Evolutionary conservation across 1,140 invertebrate genomes (phyloP).

Genomic region (Oppia nitens): DNA sequence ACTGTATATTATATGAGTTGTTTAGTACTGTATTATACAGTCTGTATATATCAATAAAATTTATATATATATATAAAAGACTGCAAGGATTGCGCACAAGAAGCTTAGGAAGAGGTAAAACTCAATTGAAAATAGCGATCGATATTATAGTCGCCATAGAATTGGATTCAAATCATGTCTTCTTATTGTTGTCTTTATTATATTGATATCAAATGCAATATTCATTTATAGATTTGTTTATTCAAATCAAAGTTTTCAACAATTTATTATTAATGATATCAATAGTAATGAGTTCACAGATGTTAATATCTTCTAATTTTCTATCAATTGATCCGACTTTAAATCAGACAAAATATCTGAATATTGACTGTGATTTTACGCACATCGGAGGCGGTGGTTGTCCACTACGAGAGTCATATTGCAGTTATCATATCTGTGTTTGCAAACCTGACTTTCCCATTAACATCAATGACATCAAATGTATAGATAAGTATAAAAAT

Average conservation of each 20-base stretch:
- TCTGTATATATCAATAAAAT: no score
- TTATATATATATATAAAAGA: no score
- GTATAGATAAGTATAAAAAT: not conserved
- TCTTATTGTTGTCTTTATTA: no score
- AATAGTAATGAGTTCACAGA: not conserved
- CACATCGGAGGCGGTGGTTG: slow-evolving; percentile 6
- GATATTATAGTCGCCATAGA: not conserved
- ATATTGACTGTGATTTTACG: slow-evolving; percentile 8
- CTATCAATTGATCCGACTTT: not conserved
- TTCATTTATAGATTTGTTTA: not conserved
- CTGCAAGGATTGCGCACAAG: not conserved
- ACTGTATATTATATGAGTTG: no score
- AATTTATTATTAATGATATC: not conserved
- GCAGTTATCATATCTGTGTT: slow-evolving; percentile 5
- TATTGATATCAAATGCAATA: not conserved
- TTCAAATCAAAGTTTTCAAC: not conserved
- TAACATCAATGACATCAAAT: slow-evolving; percentile 4
- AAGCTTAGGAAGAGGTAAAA: no score
- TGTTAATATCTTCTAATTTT: not conserved
- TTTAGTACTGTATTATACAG: no score
- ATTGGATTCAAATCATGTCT: not conserved
- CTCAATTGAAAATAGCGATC: not conserved
- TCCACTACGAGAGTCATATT: slow-evolving; percentile 1
- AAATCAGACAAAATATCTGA: not conserved
- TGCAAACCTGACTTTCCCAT: slow-evolving; percentile 11